phyloP scores from a whole-genome alignment of 2,113 vertebrate species.

The Madoqua kirkii region DNA sequence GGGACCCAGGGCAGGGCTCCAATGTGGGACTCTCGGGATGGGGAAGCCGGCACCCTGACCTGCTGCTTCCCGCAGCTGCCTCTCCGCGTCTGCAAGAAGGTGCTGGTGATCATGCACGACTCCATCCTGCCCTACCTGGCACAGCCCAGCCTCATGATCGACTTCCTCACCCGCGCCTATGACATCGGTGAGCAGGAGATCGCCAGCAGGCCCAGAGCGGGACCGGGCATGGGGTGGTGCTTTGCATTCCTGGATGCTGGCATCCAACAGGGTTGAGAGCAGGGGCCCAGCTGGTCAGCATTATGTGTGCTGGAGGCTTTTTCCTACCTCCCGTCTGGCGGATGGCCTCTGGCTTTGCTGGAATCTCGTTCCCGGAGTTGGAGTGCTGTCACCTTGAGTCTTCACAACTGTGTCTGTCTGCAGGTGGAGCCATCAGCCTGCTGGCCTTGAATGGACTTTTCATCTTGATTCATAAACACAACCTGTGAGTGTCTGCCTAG shows the following conservation, averaged over 20 bases:
- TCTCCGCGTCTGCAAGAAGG: slow-evolving; percentile 90
- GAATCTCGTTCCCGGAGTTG: accelerated
- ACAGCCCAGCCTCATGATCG: slow-evolving; percentile 92
- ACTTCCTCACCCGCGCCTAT: slow-evolving; percentile 94
- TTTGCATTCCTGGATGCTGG: neutral
- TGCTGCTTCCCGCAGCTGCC: slow-evolving; percentile 81
- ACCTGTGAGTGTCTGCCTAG: slow-evolving; percentile 87
- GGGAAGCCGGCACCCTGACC: accelerated
- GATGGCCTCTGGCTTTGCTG: neutral
- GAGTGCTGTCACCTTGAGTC: neutral
- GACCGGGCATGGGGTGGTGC: neutral
- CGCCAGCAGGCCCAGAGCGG: accelerated
- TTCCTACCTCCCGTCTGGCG: neutral
- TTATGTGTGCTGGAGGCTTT: neutral
- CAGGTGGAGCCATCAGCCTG: slow-evolving; percentile 95
- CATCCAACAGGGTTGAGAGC: neutral
- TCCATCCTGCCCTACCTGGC: slow-evolving; percentile 93
- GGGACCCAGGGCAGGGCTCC: accelerated
- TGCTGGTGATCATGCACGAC: slow-evolving; percentile 92
- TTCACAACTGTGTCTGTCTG: neutral
- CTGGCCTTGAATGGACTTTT: slow-evolving; percentile 96
- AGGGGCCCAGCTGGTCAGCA: neutral
- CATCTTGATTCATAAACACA: slow-evolving; percentile 94
- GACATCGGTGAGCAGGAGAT: slow-evolving; percentile 85
- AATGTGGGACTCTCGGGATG: accelerated